Percentiles rank a stretch among this genome's conserved stretches.
These are phyloP conservation scores for Cancer borealis DNA, from an alignment of 2,888 invertebrate species.

Conservation along the genomic window DNA sequence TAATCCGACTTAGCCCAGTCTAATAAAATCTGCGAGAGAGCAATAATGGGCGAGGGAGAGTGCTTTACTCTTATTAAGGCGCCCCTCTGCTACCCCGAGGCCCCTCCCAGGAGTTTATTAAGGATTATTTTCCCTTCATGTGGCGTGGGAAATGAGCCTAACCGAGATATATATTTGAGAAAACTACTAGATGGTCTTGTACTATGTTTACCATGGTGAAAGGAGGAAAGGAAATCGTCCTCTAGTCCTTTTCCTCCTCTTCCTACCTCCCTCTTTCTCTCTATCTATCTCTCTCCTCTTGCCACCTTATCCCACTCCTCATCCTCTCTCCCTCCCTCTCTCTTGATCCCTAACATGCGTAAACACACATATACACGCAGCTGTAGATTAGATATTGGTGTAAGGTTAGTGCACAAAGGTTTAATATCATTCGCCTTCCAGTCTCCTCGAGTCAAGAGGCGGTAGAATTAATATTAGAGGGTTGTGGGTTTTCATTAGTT, in stretches of 20 bases:
- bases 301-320: background rate
- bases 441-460: background rate
- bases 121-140: constrained; percentile 67
- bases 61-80: constrained; percentile 63
- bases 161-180: constrained; percentile 63
- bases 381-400: background rate
- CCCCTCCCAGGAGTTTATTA: constrained; percentile 58
- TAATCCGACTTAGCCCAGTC: constrained; percentile 69
- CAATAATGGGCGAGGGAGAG: constrained; percentile 65
- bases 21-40: constrained; percentile 71
- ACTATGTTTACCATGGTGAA: constrained; percentile 36
- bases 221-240: background rate
- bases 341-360: background rate
- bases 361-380: constrained; percentile 21
- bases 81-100: background rate
- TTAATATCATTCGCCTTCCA: constrained; percentile 7
- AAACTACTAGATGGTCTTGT: constrained; percentile 10
- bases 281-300: background rate
- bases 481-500: constrained; percentile 7
- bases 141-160: constrained; percentile 68
- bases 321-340: background rate
- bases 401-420: constrained; percentile 32
- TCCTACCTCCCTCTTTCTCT: background rate
- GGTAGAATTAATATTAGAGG: background rate
- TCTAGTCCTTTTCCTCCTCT: background rate